Percentiles rank a stretch among this genome's conserved stretches.
Conservation (phyloP, 2,797 vertebrate genomes). For the Glossophaga mutica region DNA sequence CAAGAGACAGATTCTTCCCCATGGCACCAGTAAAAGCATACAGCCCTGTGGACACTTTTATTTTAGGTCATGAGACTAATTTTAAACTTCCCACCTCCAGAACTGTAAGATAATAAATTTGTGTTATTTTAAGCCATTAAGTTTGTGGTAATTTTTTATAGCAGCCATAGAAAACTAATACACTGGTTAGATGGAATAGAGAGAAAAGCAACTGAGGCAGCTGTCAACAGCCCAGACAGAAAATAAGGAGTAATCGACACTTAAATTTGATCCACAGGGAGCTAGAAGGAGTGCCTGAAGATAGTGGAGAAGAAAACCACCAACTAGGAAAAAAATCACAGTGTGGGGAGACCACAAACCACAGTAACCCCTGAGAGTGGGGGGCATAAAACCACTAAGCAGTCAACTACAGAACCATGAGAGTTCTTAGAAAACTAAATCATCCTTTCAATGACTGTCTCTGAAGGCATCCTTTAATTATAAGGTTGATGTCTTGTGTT, state of each 20-base stretch:
- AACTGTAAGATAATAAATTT: background rate
- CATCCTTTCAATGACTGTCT: background rate
- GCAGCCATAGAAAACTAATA: background rate
- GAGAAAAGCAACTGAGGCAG: background rate
- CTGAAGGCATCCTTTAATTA: conserved; percentile 7
- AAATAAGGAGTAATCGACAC: background rate
- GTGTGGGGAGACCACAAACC: conserved; percentile 62
- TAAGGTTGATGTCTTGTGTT: background rate
- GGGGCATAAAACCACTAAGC: background rate
- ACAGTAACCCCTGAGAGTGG: conserved; percentile 3
- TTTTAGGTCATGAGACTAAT: background rate
- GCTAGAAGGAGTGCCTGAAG: background rate
- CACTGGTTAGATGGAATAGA: background rate
- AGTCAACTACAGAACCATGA: background rate
- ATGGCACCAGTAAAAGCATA: background rate
- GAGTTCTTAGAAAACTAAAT: background rate
- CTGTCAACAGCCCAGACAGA: background rate
- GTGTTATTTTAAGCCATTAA: background rate
- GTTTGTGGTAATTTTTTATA: background rate
- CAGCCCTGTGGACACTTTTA: background rate
- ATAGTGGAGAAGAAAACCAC: conserved; percentile 41
- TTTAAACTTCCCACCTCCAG: background rate
- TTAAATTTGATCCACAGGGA: background rate
- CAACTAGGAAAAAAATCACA: background rate
- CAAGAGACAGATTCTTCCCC: background rate